Percentiles rank a stretch among this genome's conserved stretches.
These are phyloP conservation scores for Acanthurus leucopareius DNA, from an alignment of 2,797 vertebrate species.

Conservation along the genomic window DNA sequence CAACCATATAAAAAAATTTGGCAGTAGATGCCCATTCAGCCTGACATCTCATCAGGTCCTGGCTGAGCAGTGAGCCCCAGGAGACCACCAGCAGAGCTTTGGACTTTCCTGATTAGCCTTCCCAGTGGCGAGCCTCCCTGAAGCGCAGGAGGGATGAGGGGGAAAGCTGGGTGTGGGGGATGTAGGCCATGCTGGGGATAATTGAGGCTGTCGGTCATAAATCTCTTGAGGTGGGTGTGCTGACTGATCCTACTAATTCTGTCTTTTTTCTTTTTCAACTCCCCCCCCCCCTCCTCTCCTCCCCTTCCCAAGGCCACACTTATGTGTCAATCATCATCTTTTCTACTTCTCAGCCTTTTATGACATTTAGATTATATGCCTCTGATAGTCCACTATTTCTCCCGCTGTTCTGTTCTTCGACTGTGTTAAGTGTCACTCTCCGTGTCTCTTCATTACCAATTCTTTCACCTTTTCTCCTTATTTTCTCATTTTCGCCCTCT, in stretches of 20 bases:
- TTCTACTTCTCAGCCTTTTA: constrained; percentile 63
- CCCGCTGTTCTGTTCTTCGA: constrained; percentile 52
- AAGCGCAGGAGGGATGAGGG: constrained; percentile 26
- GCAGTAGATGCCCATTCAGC: constrained; percentile 51
- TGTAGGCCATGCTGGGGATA: constrained; percentile 67
- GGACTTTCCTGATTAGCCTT: constrained; percentile 76
- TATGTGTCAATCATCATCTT: constrained; percentile 61
- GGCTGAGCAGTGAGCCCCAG: constrained; percentile 58
- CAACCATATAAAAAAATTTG: constrained; percentile 49
- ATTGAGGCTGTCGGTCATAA: constrained; percentile 72
- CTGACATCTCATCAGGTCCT: constrained; percentile 76
- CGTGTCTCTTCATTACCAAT: constrained; percentile 45
- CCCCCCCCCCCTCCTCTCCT: constrained; percentile 23
- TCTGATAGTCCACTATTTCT: constrained; percentile 46
- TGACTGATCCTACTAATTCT: constrained; percentile 62
- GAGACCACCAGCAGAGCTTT: constrained; percentile 55
- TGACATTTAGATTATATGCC: constrained; percentile 65
- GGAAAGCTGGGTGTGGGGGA: constrained; percentile 14
- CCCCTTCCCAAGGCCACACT: constrained; percentile 40
- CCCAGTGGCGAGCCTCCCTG: constrained; percentile 47
- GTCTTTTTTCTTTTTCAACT: constrained; percentile 43
- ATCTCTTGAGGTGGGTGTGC: constrained; percentile 61
- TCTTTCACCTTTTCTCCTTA: constrained; percentile 51
- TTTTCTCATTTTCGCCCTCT: constrained; percentile 45
- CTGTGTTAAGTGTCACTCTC: constrained; percentile 53